Evolutionary conservation across 2,113 vertebrate species (phyloP), one percentile per base, ranked within the genome.

Genomic region (Elachura formosa): DNA sequence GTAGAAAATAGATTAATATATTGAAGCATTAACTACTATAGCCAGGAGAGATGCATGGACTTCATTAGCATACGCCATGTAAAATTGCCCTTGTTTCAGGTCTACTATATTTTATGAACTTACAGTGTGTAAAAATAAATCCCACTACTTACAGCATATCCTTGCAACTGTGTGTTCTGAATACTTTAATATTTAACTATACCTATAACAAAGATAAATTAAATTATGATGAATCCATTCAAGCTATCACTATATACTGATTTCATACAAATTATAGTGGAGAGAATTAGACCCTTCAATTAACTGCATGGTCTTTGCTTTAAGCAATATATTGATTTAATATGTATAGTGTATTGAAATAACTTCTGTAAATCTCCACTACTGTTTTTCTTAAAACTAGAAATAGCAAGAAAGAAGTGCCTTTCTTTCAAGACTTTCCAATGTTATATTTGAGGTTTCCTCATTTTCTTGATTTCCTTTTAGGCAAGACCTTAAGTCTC

Each of bases 401-500:
- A 36, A 68, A 54, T 17, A 80, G 73, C 38, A 96, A 90, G 49
- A 41, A 93, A 49, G 29, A 91, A 55, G 24, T 96, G 99, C 98
- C 98, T 99, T 99, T 97, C 97, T 99, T 93, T 98, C 98, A 94
- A 99, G 98, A 93, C 96, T 98, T 96, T 98, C 98, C 74, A 98
- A 82, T 72, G 98, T 97, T 85, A 98, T 97, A 84, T 96, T 97
- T 94, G 97, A 98, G 81, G 78, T 98, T 96, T 98, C 98, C 90
- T 98, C 98, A 85, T 98, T 98, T 96, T 99, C 99, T 96, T 98
- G 98, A 96, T 98, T 96, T 85, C 98, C 78, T 98, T 99, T 99
- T 84, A 99, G 96, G 91, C 92, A 97, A 34, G 98, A 98, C 93
- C 96, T 98, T 96, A 99, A 97, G 84, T 99, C 98, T 76, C 99